phyloP scores from a whole-genome alignment of 2,888 invertebrate species.

The Tyria jacobaeae region DNA sequence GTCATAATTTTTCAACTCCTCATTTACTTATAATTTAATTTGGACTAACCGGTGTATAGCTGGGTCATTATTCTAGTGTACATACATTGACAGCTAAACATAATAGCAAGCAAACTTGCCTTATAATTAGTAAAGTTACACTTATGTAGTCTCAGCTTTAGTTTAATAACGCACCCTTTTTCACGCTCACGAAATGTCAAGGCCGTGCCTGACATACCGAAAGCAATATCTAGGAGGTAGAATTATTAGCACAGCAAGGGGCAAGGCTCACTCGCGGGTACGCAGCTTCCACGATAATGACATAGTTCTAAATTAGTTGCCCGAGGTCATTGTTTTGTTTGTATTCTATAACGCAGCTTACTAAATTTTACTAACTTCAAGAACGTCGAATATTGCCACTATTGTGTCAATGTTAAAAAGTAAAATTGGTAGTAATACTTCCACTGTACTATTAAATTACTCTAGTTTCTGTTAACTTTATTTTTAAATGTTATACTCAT shows the following conservation, averaged over 20 bases:
- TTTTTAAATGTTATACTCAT: too few species aligned
- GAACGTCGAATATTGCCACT: neutral
- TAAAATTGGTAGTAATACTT: too few species aligned
- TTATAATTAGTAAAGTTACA: neutral
- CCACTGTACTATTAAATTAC: too few species aligned
- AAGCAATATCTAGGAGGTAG: constrained; percentile 5
- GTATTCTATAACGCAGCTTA: neutral
- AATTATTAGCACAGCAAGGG: neutral
- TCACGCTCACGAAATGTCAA: constrained; percentile 4
- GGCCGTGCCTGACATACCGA: neutral
- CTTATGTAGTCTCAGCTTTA: constrained; percentile 1
- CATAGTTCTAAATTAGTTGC: neutral
- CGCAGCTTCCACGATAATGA: neutral
- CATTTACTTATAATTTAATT: neutral
- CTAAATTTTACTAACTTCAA: neutral
- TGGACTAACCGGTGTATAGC: neutral
- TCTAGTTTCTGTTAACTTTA: too few species aligned
- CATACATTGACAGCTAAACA: neutral
- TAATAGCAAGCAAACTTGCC: neutral
- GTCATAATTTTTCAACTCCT: too few species aligned
- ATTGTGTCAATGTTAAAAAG: neutral
- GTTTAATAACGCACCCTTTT: constrained; percentile 6
- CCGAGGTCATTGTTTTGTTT: neutral
- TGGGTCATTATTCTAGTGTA: neutral
- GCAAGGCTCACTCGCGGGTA: neutral